A percentile compares a stretch with the other conserved stretches of the same genome.
phyloP scores from a whole-genome alignment of 2,113 vertebrate species.

The Rutilus rutilus region DNA sequence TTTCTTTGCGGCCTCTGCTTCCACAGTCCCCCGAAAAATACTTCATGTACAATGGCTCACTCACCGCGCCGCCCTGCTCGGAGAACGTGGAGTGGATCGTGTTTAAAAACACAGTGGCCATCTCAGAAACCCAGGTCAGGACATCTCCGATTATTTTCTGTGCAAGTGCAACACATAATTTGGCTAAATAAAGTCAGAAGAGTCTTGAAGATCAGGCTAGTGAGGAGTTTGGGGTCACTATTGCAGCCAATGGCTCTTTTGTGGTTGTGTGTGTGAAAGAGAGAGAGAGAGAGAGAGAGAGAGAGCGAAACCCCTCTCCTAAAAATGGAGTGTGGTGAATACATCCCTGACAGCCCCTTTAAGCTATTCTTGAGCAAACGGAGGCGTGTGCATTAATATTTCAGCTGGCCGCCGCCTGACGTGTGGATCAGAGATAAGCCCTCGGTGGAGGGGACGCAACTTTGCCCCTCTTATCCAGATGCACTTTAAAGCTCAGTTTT shows the following conservation, averaged over 20 bases:
- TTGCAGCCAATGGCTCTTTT: background rate
- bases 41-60: slow-evolving; percentile 93
- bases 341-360: slow-evolving; percentile 18
- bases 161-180: background rate
- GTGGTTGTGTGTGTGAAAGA: background rate
- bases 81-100: slow-evolving; percentile 94
- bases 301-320: background rate
- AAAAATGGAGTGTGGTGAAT: slow-evolving; percentile 9
- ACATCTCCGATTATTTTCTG: background rate
- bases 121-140: slow-evolving; percentile 92
- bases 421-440: slow-evolving; percentile 29
- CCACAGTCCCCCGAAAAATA: slow-evolving; percentile 92
- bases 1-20: slow-evolving; percentile 84
- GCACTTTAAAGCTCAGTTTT: slow-evolving; percentile 28
- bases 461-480: background rate
- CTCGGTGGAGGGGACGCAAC: background rate
- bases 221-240: background rate
- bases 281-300: background rate
- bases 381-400: slow-evolving; percentile 33
- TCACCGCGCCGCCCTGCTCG: slow-evolving; percentile 89
- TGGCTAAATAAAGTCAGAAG: background rate
- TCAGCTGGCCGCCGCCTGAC: slow-evolving; percentile 5
- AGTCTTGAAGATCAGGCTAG: background rate
- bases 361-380: slow-evolving; percentile 28
- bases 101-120: slow-evolving; percentile 88